Evolutionary conservation across 2,888 invertebrate genomes (phyloP).

Genomic region (Archaeoteleia sp.): DNA sequence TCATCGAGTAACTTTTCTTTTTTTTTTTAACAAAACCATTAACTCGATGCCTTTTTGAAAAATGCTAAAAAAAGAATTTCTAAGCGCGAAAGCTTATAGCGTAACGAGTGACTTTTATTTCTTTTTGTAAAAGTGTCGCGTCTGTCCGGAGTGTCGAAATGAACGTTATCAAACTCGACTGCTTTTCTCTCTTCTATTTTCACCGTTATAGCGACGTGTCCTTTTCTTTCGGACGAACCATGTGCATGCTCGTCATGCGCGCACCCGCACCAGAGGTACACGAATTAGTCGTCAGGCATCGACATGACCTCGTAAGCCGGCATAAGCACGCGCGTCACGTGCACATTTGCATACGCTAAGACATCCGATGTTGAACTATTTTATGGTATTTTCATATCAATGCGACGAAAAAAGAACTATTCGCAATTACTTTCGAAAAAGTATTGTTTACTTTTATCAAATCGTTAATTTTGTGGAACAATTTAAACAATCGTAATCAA

Average conservation of each 20-base stretch:
- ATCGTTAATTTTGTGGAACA: no score
- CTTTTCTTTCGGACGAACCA: conserved; percentile 1
- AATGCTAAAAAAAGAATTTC: no score
- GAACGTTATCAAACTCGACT: conserved; percentile 1
- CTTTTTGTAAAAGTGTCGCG: no score
- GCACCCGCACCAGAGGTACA: conserved; percentile 45
- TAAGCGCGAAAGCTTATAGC: no score
- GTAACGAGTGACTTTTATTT: no score
- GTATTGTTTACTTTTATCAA: no score
- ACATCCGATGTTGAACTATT: conserved; percentile 21
- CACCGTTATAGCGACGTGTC: conserved; percentile 20
- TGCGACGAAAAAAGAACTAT: no score
- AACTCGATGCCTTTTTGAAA: no score
- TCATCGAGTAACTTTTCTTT: no score
- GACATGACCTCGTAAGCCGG: conserved; percentile 41
- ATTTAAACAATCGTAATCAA: no score
- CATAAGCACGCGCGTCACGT: conserved; percentile 43
- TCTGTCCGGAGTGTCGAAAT: background rate
- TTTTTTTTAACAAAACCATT: no score
- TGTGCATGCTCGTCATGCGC: conserved; percentile 39
- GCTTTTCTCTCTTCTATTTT: conserved; percentile 21
- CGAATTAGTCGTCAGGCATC: conserved; percentile 44
- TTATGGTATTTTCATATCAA: conserved; percentile 11
- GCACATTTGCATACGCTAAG: conserved; percentile 42
- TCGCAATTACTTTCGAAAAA: no score